Percentiles rank a stretch among this genome's conserved stretches.
phyloP scores from a whole-genome alignment of 1,140 invertebrate genomes.

The Drosophila pseudoobscura region DNA sequence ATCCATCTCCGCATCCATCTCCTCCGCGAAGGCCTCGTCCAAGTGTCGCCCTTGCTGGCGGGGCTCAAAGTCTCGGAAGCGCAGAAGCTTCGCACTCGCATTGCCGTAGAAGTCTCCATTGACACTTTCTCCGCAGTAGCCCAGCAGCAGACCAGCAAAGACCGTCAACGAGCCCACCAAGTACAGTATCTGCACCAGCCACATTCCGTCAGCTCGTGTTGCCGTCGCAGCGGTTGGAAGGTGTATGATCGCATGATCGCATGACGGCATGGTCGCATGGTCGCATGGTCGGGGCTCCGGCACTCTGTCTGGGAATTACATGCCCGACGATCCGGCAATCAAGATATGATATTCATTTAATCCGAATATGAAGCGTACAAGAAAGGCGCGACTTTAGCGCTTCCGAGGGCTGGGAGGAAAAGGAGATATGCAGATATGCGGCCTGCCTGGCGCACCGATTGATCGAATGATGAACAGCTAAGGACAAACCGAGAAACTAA shows the following conservation, averaged over 20 bases:
- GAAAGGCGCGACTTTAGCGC: slow-evolving; percentile 13
- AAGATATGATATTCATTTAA: slow-evolving; percentile 69
- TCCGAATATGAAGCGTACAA: slow-evolving; percentile 21
- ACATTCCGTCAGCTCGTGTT: slow-evolving; percentile 39
- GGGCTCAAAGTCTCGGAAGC: slow-evolving; percentile 75
- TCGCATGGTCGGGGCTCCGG: no score
- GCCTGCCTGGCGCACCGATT: no score
- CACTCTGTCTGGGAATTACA: slow-evolving; percentile 44
- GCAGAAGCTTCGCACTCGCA: slow-evolving; percentile 42
- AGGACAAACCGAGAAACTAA: no score
- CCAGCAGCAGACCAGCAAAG: slow-evolving; percentile 18
- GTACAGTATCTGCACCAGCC: slow-evolving; percentile 34
- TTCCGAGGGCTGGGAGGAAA: slow-evolving; percentile 1
- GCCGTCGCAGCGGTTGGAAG: slow-evolving; percentile 20
- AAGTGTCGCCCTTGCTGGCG: slow-evolving; percentile 18
- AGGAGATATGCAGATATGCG: no score
- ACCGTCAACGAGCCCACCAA: slow-evolving; percentile 25
- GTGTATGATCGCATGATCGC: slow-evolving; percentile 33
- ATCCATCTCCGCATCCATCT: not conserved
- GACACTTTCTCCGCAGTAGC: slow-evolving; percentile 19
- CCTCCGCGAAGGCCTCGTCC: no score
- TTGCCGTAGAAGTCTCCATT: slow-evolving; percentile 46
- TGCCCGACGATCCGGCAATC: slow-evolving; percentile 53
- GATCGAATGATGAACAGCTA: no score
- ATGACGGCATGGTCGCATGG: not conserved